These are phyloP conservation scores for Ceratoteleas bidentatus DNA, from an alignment of 1,140 invertebrate species.

Conservation along the genomic window DNA sequence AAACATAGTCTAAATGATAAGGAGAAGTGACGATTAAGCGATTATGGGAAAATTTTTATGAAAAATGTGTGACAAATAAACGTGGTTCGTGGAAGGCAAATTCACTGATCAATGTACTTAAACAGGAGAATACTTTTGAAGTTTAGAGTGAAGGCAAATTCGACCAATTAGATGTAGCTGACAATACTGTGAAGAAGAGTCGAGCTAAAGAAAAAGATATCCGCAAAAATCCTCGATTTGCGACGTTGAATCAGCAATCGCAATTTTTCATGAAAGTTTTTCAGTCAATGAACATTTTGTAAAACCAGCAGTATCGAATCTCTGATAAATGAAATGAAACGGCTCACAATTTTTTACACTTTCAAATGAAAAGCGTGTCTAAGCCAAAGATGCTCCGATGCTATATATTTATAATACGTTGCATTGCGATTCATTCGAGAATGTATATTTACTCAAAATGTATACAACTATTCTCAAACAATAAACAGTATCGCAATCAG, in stretches of 20 bases:
- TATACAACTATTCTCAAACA: slow-evolving; percentile 71
- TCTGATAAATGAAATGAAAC: slow-evolving; percentile 57
- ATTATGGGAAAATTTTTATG: slow-evolving; percentile 59
- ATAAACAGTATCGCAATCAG: slow-evolving; percentile 69
- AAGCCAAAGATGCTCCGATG: slow-evolving; percentile 78
- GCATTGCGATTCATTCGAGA: slow-evolving; percentile 71
- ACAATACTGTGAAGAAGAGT: neutral
- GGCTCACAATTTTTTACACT: slow-evolving; percentile 66
- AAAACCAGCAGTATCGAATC: slow-evolving; percentile 62
- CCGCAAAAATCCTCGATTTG: slow-evolving; percentile 20
- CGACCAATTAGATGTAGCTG: slow-evolving; percentile 14
- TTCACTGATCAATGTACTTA: slow-evolving; percentile 47
- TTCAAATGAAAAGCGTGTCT: slow-evolving; percentile 68
- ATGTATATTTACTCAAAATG: slow-evolving; percentile 71
- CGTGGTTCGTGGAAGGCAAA: slow-evolving; percentile 25
- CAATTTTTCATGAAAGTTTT: slow-evolving; percentile 63
- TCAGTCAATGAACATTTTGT: slow-evolving; percentile 50
- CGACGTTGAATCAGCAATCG: slow-evolving; percentile 32
- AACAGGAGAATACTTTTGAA: slow-evolving; percentile 20
- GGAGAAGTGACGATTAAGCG: slow-evolving; percentile 27
- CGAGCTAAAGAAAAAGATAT: neutral
- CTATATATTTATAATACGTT: slow-evolving; percentile 74
- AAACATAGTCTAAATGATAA: slow-evolving; percentile 49
- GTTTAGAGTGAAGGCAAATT: slow-evolving; percentile 17
- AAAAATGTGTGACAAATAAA: slow-evolving; percentile 51